Evolutionary conservation across 1,140 invertebrate species (phyloP).

Genomic region (Heliconius congener): DNA sequence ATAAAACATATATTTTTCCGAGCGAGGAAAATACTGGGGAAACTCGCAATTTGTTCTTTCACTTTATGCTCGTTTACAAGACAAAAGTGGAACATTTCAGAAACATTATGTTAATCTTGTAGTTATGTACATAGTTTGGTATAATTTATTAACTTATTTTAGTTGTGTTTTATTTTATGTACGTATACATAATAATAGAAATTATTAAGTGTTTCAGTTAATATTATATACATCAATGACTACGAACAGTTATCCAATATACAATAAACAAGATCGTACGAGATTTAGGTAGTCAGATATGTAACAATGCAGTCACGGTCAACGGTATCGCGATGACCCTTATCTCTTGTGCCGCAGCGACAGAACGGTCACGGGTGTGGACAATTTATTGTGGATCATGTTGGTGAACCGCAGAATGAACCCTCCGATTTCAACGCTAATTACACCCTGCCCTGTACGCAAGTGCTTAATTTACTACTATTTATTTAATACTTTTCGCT

Average conservation of each 20-base stretch:
- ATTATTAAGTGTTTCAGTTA: neutral
- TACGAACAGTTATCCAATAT: neutral
- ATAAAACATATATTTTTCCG: constrained; percentile 82
- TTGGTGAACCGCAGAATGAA: constrained; percentile 54
- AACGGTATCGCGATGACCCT: constrained; percentile 68
- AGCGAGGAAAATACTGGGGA: constrained; percentile 81
- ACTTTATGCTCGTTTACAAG: constrained; percentile 82
- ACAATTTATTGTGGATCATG: constrained; percentile 68
- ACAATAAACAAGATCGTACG: constrained; percentile 13
- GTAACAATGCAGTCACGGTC: constrained; percentile 39
- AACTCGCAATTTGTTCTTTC: constrained; percentile 82
- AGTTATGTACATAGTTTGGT: constrained; percentile 72
- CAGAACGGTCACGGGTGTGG: constrained; percentile 54
- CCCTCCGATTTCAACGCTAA: constrained; percentile 60
- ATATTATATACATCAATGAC: neutral
- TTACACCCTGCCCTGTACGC: constrained; percentile 47
- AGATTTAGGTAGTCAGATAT: constrained; percentile 40
- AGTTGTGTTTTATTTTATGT: constrained; percentile 39
- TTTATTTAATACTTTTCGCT: neutral
- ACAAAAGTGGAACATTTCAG: constrained; percentile 80
- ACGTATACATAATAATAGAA: constrained; percentile 11
- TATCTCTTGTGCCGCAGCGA: constrained; percentile 63
- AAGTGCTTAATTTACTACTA: neutral
- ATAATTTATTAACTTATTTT: constrained; percentile 56
- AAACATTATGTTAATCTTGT: constrained; percentile 80